These are phyloP conservation scores for Carassius auratus DNA, from an alignment of 2,113 vertebrate genomes.

Conservation along the genomic window DNA sequence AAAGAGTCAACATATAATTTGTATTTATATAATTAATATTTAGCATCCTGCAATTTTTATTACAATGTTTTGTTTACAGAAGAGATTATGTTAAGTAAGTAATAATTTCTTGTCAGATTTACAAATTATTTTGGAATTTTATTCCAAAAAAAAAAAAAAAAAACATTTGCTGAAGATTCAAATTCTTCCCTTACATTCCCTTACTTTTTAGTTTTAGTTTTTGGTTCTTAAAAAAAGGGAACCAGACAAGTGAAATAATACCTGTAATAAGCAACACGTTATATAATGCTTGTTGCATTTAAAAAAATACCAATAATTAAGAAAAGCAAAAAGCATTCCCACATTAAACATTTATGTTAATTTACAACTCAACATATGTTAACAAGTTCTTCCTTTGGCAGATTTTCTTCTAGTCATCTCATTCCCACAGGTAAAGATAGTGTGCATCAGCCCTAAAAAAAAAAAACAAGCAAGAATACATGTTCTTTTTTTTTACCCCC, in stretches of 20 bases:
- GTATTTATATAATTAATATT: background rate
- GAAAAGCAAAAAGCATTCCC: background rate
- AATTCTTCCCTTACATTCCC: background rate
- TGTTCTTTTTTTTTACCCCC: background rate
- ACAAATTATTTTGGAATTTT: background rate
- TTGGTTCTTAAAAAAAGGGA: background rate
- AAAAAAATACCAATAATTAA: background rate
- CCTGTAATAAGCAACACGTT: background rate
- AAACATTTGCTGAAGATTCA: background rate
- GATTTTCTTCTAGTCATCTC: background rate
- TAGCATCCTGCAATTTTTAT: background rate
- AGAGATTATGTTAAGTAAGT: background rate
- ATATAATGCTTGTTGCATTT: background rate
- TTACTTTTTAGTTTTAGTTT: background rate
- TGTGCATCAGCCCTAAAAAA: background rate
- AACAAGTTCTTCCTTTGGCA: background rate
- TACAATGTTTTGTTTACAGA: background rate
- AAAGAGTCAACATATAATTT: background rate
- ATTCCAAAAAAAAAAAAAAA: background rate
- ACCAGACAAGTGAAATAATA: background rate
- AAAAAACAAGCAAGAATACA: conserved; percentile 22
- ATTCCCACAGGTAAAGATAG: conserved; percentile 5
- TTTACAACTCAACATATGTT: background rate
- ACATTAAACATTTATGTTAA: background rate
- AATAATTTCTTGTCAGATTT: background rate